A percentile compares a stretch with the other conserved stretches of the same genome.
Evolutionary conservation across 2,113 vertebrate species (phyloP).

Genomic region (Cebus imitator): DNA sequence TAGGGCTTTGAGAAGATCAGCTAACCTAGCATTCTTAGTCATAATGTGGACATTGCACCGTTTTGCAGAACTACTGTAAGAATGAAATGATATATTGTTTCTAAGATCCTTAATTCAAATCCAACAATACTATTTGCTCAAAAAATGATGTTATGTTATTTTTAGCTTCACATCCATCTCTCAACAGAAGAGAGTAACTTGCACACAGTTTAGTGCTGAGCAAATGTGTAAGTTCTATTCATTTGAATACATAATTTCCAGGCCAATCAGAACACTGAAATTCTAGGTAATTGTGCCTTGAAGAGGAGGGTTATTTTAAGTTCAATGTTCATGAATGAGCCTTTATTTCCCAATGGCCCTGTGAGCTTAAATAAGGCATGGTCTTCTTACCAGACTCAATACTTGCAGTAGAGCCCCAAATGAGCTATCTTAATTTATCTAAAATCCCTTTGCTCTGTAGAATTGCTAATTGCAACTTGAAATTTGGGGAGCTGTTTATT

Average conservation of each 20-base stretch:
- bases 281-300: neutral
- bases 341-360: constrained; percentile 31
- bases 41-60: neutral
- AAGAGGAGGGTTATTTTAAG: neutral
- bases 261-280: neutral
- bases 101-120: neutral
- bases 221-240: neutral
- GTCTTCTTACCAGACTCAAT: neutral
- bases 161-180: neutral
- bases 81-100: neutral
- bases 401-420: neutral
- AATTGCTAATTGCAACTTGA: constrained; percentile 39
- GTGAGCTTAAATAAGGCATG: neutral
- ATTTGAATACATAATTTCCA: neutral
- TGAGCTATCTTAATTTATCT: neutral
- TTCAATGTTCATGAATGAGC: neutral
- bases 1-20: neutral
- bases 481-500: neutral
- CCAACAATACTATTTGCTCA: neutral
- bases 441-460: neutral
- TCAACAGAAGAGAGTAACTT: neutral
- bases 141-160: neutral
- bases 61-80: neutral
- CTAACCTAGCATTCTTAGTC: neutral
- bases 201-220: neutral